Evolutionary conservation across 2,113 vertebrate species (phyloP).

Genomic region (Seriola rivoliana): DNA sequence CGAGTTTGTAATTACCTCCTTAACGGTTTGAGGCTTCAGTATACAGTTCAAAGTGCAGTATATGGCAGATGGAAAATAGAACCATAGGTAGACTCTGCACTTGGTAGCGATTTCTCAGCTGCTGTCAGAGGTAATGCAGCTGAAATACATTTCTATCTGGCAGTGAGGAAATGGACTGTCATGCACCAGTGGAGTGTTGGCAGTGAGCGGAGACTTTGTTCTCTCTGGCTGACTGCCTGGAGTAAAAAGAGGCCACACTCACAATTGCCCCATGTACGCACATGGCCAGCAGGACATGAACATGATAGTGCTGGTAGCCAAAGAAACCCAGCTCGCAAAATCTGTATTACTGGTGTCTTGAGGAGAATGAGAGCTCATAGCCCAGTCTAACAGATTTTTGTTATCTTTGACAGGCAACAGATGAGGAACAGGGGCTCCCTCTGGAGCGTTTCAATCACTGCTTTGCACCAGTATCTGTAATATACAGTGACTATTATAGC

Average conservation of each 20-base stretch:
- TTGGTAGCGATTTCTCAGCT: conserved; percentile 25
- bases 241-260: conserved; percentile 70
- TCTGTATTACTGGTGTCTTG: conserved; percentile 30
- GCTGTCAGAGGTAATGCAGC: conserved; percentile 60
- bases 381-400: conserved; percentile 21
- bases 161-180: conserved; percentile 58
- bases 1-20: conserved; percentile 27
- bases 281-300: conserved; percentile 51
- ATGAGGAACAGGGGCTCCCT: conserved; percentile 26
- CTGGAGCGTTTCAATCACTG: conserved; percentile 39
- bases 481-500: conserved; percentile 29
- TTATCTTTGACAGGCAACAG: conserved; percentile 53
- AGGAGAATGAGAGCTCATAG: conserved; percentile 26
- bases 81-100: conserved; percentile 20
- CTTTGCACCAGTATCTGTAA: conserved; percentile 24
- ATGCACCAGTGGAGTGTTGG: conserved; percentile 60
- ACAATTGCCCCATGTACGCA: conserved; percentile 54
- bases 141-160: conserved; percentile 65
- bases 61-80: conserved; percentile 37
- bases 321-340: conserved; percentile 37
- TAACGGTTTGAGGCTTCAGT: background rate
- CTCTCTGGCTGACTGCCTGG: conserved; percentile 63
- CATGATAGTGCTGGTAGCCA: conserved; percentile 38
- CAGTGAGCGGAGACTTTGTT: conserved; percentile 65
- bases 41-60: conserved; percentile 3